phyloP scores from a whole-genome alignment of 2,888 invertebrate genomes.

The Agrenia bidenticulata region DNA sequence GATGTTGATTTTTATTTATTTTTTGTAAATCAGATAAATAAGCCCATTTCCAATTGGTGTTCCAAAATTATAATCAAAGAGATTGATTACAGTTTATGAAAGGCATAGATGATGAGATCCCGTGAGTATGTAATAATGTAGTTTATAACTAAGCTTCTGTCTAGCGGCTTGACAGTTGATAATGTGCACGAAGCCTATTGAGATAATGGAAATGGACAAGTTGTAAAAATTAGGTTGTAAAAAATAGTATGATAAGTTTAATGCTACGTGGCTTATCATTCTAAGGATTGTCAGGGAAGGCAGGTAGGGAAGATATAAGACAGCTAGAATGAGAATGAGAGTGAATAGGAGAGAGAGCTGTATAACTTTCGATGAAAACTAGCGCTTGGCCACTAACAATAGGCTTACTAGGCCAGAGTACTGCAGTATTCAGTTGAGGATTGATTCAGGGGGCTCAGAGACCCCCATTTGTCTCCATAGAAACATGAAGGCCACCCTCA shows the following conservation, averaged over 20 bases:
- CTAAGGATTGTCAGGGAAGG: background rate
- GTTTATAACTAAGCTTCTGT: background rate
- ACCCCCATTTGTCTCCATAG: conserved; percentile 27
- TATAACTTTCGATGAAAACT: conserved; percentile 28
- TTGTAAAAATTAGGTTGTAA: too few species aligned
- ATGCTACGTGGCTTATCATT: background rate
- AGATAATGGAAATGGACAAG: too few species aligned
- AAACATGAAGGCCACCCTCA: conserved; percentile 51
- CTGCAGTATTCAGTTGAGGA: background rate
- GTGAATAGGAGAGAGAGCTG: conserved; percentile 27
- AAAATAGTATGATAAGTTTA: too few species aligned
- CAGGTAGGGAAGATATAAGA: conserved; percentile 1
- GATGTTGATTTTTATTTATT: too few species aligned
- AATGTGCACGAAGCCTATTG: background rate
- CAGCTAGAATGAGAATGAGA: conserved; percentile 23
- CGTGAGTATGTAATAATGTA: background rate
- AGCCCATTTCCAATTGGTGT: too few species aligned
- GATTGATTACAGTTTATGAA: too few species aligned
- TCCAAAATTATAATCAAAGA: too few species aligned
- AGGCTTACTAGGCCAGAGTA: background rate
- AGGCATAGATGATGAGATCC: background rate
- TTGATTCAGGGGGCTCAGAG: conserved; percentile 9
- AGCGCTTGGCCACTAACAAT: background rate
- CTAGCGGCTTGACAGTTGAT: background rate
- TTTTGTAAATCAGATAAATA: too few species aligned